Percentiles rank a stretch among this genome's conserved stretches.
Evolutionary conservation across 2,888 invertebrate genomes (phyloP).

Genomic region (Eurytoma californica): DNA sequence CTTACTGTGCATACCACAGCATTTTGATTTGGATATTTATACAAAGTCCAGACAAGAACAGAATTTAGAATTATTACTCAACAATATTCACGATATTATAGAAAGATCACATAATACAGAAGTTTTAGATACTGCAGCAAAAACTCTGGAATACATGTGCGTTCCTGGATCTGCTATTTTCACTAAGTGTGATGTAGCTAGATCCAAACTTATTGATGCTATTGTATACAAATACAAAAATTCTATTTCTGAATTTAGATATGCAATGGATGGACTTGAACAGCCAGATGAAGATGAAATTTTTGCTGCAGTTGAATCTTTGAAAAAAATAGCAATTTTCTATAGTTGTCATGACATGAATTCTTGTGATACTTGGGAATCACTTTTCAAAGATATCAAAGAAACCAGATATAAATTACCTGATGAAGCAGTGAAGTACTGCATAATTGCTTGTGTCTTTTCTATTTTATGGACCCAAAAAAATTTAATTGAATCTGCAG

Average conservation of each 20-base stretch:
- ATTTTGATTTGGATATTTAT: constrained; percentile 98
- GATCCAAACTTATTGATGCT: constrained; percentile 93
- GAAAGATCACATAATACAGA: constrained; percentile 89
- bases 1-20: constrained; percentile 93
- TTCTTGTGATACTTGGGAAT: constrained; percentile 94
- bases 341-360: constrained; percentile 97
- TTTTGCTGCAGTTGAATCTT: constrained; percentile 91
- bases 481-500: constrained; percentile 85
- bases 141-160: constrained; percentile 94
- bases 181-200: constrained; percentile 91
- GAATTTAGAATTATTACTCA: constrained; percentile 89
- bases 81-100: constrained; percentile 92
- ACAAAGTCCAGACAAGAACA: constrained; percentile 95
- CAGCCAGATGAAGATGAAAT: constrained; percentile 96
- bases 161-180: constrained; percentile 91
- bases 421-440: constrained; percentile 83
- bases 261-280: constrained; percentile 85
- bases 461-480: constrained; percentile 93
- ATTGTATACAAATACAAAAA: constrained; percentile 92
- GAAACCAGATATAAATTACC: constrained; percentile 76
- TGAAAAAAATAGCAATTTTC: constrained; percentile 96
- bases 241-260: constrained; percentile 90
- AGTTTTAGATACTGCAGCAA: constrained; percentile 93
- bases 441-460: constrained; percentile 90
- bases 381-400: constrained; percentile 84